These are phyloP conservation scores for Oreochromis aureus DNA, from an alignment of 2,113 vertebrate species.

Conservation along the genomic window DNA sequence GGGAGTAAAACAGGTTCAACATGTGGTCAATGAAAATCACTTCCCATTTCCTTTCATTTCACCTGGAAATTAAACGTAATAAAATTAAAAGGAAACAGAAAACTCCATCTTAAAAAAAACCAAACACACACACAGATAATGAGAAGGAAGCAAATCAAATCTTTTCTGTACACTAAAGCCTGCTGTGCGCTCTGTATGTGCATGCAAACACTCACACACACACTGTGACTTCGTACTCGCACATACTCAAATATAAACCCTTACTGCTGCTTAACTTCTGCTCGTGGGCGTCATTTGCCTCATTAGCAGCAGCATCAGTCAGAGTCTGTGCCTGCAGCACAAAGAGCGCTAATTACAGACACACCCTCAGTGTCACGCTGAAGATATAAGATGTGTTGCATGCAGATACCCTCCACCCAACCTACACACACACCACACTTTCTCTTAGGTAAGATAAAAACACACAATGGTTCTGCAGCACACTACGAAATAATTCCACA, in stretches of 20 bases:
- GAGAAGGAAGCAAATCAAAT: neutral
- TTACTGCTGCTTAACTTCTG: neutral
- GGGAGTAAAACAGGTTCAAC: neutral
- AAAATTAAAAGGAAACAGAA: neutral
- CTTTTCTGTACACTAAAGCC: neutral
- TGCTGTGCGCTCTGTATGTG: neutral
- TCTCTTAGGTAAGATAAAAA: neutral
- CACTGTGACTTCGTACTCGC: neutral
- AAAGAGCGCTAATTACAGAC: constrained; percentile 50
- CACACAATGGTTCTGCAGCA: neutral
- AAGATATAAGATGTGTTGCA: constrained; percentile 23
- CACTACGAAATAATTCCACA: neutral
- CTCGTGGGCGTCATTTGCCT: constrained; percentile 42
- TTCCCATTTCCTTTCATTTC: neutral
- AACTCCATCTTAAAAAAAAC: neutral
- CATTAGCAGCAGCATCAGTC: constrained; percentile 52
- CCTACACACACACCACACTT: neutral
- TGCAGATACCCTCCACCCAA: neutral
- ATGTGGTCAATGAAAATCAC: neutral
- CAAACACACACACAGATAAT: neutral
- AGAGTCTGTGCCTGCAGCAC: constrained; percentile 31
- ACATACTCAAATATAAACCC: neutral
- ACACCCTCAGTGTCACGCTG: constrained; percentile 43
- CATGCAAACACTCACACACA: neutral
- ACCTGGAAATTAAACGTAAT: neutral